Percentiles rank a stretch among this genome's conserved stretches.
phyloP scores from a whole-genome alignment of 1,140 invertebrate species.

The Orius laevigatus region DNA sequence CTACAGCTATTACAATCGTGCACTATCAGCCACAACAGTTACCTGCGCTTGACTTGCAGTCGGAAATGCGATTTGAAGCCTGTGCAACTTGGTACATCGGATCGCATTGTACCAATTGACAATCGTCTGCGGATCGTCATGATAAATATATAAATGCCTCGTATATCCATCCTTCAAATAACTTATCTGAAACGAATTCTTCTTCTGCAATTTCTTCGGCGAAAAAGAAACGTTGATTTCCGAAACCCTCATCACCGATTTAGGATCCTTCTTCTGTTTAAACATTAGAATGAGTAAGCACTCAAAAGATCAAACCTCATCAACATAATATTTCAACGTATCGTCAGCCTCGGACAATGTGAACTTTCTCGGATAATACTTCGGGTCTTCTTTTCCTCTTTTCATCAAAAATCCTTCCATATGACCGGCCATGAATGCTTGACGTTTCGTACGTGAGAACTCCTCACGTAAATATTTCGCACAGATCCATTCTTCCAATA shows the following conservation, averaged over 20 bases:
- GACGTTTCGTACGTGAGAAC: conserved; percentile 60
- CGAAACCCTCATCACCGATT: conserved; percentile 62
- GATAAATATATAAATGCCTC: conserved; percentile 72
- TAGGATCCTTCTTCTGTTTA: conserved; percentile 47
- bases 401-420: conserved; percentile 83
- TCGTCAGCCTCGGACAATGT: conserved; percentile 62
- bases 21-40: conserved; percentile 4
- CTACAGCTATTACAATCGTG: too few relatives aligned
- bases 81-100: conserved; percentile 64
- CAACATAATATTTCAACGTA: conserved; percentile 69
- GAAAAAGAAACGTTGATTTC: conserved; percentile 75
- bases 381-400: conserved; percentile 68
- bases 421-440: conserved; percentile 54
- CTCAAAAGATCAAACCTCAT: conserved; percentile 34
- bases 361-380: conserved; percentile 69
- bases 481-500: conserved; percentile 79
- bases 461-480: conserved; percentile 82
- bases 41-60: conserved; percentile 55
- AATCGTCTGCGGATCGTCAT: conserved; percentile 67
- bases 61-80: conserved; percentile 69
- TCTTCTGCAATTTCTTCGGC: conserved; percentile 63
- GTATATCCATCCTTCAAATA: conserved; percentile 66
- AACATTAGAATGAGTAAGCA: conserved; percentile 18
- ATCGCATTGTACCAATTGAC: conserved; percentile 82
- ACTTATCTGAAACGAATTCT: conserved; percentile 65